These are phyloP conservation scores for Eucriotettix oculatus DNA, from an alignment of 2,888 invertebrate genomes.

Conservation along the genomic window DNA sequence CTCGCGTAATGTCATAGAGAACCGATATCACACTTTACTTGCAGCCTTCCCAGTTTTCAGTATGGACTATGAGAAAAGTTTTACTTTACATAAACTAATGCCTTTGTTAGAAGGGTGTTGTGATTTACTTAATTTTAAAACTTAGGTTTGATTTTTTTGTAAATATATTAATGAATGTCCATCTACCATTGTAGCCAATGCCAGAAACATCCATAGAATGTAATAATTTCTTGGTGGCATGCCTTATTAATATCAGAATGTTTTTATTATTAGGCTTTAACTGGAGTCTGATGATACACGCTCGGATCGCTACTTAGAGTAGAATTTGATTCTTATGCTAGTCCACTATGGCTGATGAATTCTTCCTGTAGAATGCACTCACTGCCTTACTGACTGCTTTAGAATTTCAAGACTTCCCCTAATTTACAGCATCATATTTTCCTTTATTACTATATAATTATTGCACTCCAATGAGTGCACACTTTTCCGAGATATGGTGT, in stretches of 20 bases:
- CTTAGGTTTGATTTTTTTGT: constrained; percentile 8
- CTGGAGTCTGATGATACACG: neutral
- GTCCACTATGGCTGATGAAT: constrained; percentile 12
- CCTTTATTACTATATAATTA: neutral
- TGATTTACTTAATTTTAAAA: constrained; percentile 8
- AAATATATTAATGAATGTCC: constrained; percentile 9
- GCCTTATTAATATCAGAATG: constrained; percentile 23
- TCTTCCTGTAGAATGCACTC: constrained; percentile 10
- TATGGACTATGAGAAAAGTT: constrained; percentile 2
- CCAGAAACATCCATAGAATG: constrained; percentile 13
- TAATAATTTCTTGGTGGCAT: constrained; percentile 56
- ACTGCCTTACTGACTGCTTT: constrained; percentile 9
- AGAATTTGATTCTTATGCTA: constrained; percentile 11
- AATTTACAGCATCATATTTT: neutral
- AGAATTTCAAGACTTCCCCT: constrained; percentile 4
- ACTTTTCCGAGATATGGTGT: constrained; percentile 2
- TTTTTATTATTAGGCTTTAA: constrained; percentile 7
- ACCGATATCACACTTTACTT: constrained; percentile 9
- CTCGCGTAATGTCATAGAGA: constrained; percentile 16
- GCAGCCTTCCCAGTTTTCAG: constrained; percentile 13
- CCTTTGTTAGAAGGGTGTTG: constrained; percentile 5
- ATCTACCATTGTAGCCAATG: constrained; percentile 16
- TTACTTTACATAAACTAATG: constrained; percentile 1
- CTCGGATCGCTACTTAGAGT: constrained; percentile 9
- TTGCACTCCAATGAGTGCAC: neutral